These are phyloP conservation scores for Dufourea novaeangliae DNA, from an alignment of 1,140 invertebrate genomes.

Conservation along the genomic window DNA sequence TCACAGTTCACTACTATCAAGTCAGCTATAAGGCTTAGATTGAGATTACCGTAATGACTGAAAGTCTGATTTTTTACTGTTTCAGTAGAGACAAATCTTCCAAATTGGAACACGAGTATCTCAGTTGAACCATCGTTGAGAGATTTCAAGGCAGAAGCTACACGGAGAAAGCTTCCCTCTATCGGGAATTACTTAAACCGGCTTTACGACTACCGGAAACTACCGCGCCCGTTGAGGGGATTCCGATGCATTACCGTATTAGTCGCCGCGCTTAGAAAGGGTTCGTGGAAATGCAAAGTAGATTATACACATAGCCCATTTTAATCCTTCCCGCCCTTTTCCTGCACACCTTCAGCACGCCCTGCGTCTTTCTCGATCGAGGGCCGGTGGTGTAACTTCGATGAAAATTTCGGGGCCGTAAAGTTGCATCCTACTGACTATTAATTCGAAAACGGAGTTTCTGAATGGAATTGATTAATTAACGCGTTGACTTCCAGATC, in stretches of 20 bases:
- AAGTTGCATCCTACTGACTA: neutral
- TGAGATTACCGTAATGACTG: neutral
- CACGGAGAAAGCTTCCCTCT: slow-evolving; percentile 70
- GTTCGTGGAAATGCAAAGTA: slow-evolving; percentile 79
- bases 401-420: neutral
- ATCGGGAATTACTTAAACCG: slow-evolving; percentile 81
- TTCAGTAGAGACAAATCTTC: neutral
- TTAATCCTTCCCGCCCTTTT: slow-evolving; percentile 72
- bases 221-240: slow-evolving; percentile 74
- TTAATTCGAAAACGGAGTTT: neutral
- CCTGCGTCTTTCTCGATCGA: slow-evolving; percentile 28
- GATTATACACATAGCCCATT: slow-evolving; percentile 76
- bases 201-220: slow-evolving; percentile 79
- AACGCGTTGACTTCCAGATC: neutral
- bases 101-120: neutral
- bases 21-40: no score
- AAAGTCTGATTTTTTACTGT: neutral
- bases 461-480: neutral
- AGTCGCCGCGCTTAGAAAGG: slow-evolving; percentile 79
- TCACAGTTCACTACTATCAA: no score
- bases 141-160: slow-evolving; percentile 42
- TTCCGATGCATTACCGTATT: slow-evolving; percentile 81
- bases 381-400: neutral
- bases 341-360: slow-evolving; percentile 17
- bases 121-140: slow-evolving; percentile 19